Conservation (phyloP, 2,797 vertebrate species). For the Silurus aristotelis region DNA sequence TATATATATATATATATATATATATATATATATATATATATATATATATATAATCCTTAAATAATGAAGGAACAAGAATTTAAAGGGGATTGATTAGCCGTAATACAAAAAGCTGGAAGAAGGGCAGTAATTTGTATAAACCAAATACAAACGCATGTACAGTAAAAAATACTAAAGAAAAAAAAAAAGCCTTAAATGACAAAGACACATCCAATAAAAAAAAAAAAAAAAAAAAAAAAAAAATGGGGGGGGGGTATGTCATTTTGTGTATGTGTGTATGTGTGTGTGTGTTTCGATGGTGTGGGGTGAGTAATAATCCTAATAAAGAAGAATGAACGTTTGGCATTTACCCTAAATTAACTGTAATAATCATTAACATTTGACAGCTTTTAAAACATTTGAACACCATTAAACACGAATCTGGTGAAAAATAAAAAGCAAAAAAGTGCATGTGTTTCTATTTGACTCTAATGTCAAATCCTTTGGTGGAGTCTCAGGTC, state of each 20-base stretch:
- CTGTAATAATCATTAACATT: not conserved
- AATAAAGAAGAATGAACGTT: not conserved
- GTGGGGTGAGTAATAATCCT: not conserved
- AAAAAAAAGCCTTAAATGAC: too few relatives aligned
- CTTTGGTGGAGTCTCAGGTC: not conserved
- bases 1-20: too few relatives aligned
- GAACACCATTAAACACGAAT: not conserved
- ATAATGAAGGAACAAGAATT: not conserved
- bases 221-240: too few relatives aligned
- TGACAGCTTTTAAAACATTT: not conserved
- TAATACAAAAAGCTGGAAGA: not conserved
- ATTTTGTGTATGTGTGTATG: too few relatives aligned
- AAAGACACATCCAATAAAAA: too few relatives aligned
- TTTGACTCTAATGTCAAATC: not conserved
- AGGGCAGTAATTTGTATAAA: not conserved
- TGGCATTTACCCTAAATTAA: not conserved
- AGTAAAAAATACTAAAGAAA: too few relatives aligned
- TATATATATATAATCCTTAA: too few relatives aligned
- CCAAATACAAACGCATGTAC: not conserved
- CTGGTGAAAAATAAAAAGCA: not conserved
- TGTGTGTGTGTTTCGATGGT: too few relatives aligned
- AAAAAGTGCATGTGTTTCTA: not conserved
- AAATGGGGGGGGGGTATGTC: too few relatives aligned
- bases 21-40: too few relatives aligned
- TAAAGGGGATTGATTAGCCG: not conserved